These are phyloP conservation scores for Anguilla obscura DNA, from an alignment of 2,797 vertebrate species.

Conservation along the genomic window DNA sequence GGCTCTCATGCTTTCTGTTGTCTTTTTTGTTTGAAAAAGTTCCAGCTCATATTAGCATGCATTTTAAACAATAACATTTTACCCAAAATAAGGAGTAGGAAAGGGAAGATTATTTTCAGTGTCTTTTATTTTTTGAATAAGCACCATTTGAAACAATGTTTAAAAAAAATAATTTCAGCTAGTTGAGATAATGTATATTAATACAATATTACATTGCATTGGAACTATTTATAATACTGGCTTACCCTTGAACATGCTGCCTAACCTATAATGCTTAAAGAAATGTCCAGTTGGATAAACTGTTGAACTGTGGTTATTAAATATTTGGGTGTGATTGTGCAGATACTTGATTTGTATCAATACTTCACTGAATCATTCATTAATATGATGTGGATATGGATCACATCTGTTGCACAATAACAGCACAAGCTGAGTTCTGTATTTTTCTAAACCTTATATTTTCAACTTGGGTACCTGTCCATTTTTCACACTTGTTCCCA, in stretches of 20 bases:
- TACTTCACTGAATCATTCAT: no score
- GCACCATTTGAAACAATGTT: background rate
- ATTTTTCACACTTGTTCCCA: background rate
- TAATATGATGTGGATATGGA: no score
- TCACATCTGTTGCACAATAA: no score
- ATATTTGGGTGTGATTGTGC: no score
- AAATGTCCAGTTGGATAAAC: no score
- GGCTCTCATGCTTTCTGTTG: background rate
- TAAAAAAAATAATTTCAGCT: background rate
- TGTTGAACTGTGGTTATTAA: no score
- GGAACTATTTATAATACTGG: no score
- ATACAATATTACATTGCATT: background rate
- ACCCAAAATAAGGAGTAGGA: background rate
- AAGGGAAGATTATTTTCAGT: background rate
- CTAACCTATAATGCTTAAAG: no score
- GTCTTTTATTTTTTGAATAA: background rate
- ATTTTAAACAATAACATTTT: slow-evolving; percentile 2
- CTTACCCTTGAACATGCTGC: no score
- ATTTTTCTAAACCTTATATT: background rate
- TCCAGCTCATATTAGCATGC: slow-evolving; percentile 2
- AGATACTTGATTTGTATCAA: no score
- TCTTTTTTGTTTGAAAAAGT: slow-evolving; percentile 19
- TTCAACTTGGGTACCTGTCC: background rate
- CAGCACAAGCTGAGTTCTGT: no score
- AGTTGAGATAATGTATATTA: background rate